Evolutionary conservation across 2,888 invertebrate species (phyloP), one percentile per base, ranked within the genome.

Genomic region (Meliscaeva auricollis): DNA sequence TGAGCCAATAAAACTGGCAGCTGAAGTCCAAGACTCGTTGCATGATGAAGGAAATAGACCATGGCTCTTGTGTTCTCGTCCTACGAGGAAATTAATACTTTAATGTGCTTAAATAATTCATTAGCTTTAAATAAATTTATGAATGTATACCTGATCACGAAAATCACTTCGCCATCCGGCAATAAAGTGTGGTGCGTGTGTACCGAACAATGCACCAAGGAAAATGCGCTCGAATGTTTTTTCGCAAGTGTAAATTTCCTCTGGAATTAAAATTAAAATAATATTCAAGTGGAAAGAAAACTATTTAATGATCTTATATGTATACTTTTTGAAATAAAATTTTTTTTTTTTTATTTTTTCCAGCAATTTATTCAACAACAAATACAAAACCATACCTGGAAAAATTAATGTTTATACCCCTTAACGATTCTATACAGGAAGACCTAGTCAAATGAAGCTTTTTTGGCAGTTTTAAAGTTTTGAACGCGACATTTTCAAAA

Each of bases 111-210:
- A 46, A 46, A 46, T 64, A 46, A 46, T 46, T 46, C 6, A 64
- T 44, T 30, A 17, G 30, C 26, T 30, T n/a, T n/a, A n/a, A n/a
- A 22, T 3, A 17, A 46, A 44, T n/a, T 62, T 44, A 52, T 52
- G 52, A n/a, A n/a, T n/a, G n/a, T n/a, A n/a, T 58, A 92, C 92
- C 90, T 92, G 92, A 89, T 94, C 94, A 87, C 94, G 94, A 89
- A 96, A 97, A 91, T 97, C 97, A 87, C 97, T 96, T 89, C 96
- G 96, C 97, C 97, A 97, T 4, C 97, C 97, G 0, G 96, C 96
- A 87, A 97, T 93, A 88, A 96, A 96, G 89, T 96, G 96, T 0
- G 97, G 96, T 1, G 96, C 96, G 89, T 95, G 94, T 35, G 95
- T 95, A 0, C 97, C 97, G 88, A 97, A 96, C 83, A 97, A 94